Evolutionary conservation across 1,140 invertebrate species (phyloP).

Genomic region (Periplaneta americana): DNA sequence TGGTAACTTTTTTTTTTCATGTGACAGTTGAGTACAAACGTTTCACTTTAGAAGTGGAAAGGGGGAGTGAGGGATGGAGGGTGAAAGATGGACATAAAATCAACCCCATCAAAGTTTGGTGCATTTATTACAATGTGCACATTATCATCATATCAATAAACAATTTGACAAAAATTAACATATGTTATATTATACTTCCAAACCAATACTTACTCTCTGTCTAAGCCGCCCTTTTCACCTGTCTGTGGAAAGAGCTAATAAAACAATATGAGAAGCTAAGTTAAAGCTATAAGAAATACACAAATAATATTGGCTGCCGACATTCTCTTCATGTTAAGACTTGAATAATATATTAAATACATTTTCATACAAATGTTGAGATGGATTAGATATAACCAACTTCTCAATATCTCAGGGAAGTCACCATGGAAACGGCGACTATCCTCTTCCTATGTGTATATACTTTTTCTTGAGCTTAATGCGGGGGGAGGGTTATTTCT

Average conservation of each 20-base stretch:
- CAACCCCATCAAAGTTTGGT: not conserved
- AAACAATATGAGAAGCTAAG: not conserved
- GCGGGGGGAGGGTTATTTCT: not conserved
- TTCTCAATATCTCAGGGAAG: no score
- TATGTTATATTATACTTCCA: not conserved
- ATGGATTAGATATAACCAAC: not conserved
- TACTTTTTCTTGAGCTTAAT: not conserved
- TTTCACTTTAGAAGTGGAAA: no score
- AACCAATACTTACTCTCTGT: not conserved
- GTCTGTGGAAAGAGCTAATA: not conserved
- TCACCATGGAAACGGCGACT: not conserved
- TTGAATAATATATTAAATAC: not conserved
- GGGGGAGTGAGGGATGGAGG: no score
- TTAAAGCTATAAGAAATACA: not conserved
- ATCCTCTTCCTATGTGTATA: not conserved
- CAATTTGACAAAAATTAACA: slow-evolving; percentile 4
- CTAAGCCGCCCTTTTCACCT: not conserved
- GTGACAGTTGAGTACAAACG: no score
- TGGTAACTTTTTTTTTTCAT: no score
- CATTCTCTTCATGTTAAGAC: not conserved
- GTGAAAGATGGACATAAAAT: not conserved
- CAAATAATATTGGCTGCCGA: not conserved
- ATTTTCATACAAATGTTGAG: not conserved
- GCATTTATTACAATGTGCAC: slow-evolving; percentile 10
- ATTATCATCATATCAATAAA: not conserved